These are phyloP conservation scores for Lithosia quadra DNA, from an alignment of 2,888 invertebrate species.

Conservation along the genomic window DNA sequence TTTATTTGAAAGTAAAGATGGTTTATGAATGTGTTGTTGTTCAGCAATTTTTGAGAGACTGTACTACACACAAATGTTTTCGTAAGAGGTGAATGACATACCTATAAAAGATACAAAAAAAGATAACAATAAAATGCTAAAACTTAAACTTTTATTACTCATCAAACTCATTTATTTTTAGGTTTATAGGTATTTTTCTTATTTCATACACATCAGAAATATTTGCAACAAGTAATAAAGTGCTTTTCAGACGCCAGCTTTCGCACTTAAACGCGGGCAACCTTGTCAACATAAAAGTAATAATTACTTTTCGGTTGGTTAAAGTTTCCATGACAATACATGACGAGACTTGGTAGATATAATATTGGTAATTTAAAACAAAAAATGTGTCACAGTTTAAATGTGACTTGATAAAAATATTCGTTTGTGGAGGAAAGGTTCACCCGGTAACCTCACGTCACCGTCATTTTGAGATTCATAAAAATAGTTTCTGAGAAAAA, in stretches of 20 bases:
- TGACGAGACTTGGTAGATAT: background rate
- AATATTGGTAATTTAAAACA: background rate
- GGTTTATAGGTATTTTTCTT: background rate
- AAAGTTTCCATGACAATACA: background rate
- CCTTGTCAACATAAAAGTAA: background rate
- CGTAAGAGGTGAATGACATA: background rate
- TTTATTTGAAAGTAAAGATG: too few relatives aligned
- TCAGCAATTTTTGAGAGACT: too few relatives aligned
- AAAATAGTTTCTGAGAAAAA: too few relatives aligned
- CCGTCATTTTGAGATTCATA: too few relatives aligned
- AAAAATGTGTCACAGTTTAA: background rate
- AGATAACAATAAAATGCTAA: background rate
- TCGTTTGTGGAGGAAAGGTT: too few relatives aligned
- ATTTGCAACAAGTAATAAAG: constrained; percentile 4
- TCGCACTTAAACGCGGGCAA: background rate
- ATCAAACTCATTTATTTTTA: background rate
- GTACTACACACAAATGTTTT: background rate
- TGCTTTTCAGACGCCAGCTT: background rate
- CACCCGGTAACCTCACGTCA: too few relatives aligned
- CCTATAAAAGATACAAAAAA: background rate
- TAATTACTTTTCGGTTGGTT: background rate
- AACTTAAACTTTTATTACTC: background rate
- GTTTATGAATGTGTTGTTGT: too few relatives aligned
- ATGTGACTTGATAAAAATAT: background rate
- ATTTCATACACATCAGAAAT: background rate